Evolutionary conservation across 1,140 invertebrate species (phyloP).

Genomic region (Leptinotarsa undecemlineata): DNA sequence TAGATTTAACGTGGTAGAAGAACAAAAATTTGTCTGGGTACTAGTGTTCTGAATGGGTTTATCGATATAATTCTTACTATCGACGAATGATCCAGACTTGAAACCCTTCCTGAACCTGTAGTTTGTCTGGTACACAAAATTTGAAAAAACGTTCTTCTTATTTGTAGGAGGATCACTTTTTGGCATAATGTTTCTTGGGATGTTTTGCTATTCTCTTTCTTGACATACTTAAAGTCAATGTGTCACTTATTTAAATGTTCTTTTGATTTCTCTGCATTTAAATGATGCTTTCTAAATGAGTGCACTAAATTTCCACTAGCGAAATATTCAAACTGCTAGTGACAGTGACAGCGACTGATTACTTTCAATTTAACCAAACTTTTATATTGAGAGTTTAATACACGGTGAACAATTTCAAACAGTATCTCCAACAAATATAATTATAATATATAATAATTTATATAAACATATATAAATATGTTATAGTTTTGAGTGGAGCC

Average conservation of each 20-base stretch:
- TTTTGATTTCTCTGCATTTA: background rate
- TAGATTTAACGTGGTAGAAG: background rate
- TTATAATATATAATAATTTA: no score
- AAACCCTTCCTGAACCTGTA: constrained; percentile 7
- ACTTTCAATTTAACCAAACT: background rate
- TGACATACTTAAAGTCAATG: background rate
- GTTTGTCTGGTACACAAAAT: constrained; percentile 18
- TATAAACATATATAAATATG: no score
- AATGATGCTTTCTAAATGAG: no score
- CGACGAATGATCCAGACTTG: constrained; percentile 14
- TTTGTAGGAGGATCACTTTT: constrained; percentile 10
- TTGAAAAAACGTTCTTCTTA: constrained; percentile 18
- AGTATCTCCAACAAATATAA: no score
- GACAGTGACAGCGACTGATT: background rate
- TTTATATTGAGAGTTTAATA: background rate
- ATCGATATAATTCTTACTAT: background rate
- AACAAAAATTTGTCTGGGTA: background rate
- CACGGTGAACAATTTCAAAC: background rate
- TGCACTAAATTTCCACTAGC: no score
- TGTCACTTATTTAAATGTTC: background rate
- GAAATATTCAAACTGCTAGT: background rate
- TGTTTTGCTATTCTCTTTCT: background rate
- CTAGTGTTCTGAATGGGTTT: background rate
- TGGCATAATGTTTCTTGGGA: constrained; percentile 6
- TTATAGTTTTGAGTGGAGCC: no score